Conservation (phyloP, 2,797 vertebrate genomes). For the Gouania willdenowi region DNA sequence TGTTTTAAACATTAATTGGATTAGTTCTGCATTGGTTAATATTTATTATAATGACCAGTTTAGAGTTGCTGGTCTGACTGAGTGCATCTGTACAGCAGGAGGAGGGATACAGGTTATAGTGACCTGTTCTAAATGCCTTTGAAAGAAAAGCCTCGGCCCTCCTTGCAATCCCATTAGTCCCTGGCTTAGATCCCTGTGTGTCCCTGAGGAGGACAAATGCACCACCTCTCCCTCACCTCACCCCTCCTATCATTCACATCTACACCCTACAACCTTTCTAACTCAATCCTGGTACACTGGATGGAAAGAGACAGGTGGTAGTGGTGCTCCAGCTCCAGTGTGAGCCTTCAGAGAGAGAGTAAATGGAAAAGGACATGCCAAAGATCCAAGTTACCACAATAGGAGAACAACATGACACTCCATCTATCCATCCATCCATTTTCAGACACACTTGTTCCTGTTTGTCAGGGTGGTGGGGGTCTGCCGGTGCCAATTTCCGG, state of each 20-base stretch:
- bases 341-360: slow-evolving; percentile 1
- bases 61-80: too few relatives aligned
- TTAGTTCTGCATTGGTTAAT: too few relatives aligned
- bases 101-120: slow-evolving; percentile 49
- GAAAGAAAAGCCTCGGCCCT: slow-evolving; percentile 67
- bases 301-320: slow-evolving; percentile 16
- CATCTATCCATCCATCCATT: too few relatives aligned
- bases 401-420: too few relatives aligned
- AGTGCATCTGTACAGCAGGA: slow-evolving; percentile 5
- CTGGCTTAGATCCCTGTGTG: slow-evolving; percentile 62
- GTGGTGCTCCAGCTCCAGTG: slow-evolving; percentile 3
- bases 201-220: slow-evolving; percentile 54
- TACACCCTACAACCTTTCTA: slow-evolving; percentile 2
- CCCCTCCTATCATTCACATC: slow-evolving; percentile 35
- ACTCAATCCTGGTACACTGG: neutral
- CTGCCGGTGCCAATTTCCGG: too few relatives aligned
- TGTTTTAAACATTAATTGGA: too few relatives aligned
- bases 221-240: slow-evolving; percentile 30
- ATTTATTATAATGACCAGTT: too few relatives aligned
- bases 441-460: too few relatives aligned
- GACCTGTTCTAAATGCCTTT: slow-evolving; percentile 66
- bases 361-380: too few relatives aligned
- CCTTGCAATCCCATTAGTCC: slow-evolving; percentile 75
- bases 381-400: too few relatives aligned
- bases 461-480: too few relatives aligned